Percentiles rank a stretch among this genome's conserved stretches.
phyloP scores from a whole-genome alignment of 1,140 invertebrate species.

The Euwallacea fornicatus region DNA sequence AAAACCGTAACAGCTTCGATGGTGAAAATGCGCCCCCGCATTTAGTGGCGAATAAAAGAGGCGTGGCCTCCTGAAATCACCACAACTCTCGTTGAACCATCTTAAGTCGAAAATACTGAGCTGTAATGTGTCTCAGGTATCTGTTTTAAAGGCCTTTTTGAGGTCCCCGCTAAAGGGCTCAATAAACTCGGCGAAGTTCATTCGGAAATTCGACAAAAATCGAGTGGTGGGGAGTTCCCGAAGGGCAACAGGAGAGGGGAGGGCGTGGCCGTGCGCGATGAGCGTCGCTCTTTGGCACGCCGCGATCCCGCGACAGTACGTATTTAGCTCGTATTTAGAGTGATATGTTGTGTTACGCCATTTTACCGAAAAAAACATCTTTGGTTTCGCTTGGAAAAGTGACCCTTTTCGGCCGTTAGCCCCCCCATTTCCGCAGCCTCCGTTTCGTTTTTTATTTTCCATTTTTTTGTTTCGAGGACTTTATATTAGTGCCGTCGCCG shows the following conservation, averaged over 20 bases:
- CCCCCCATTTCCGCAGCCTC: slow-evolving; percentile 1
- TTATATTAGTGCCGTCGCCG: not conserved
- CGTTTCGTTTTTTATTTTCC: slow-evolving; percentile 21
- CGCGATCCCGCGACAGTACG: slow-evolving; percentile 49
- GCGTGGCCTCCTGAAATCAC: too few species aligned
- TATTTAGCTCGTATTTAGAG: slow-evolving; percentile 55
- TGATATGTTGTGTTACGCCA: slow-evolving; percentile 56
- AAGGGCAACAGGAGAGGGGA: slow-evolving; percentile 34
- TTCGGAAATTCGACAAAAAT: slow-evolving; percentile 26
- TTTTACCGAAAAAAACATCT: slow-evolving; percentile 53
- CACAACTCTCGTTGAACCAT: too few species aligned
- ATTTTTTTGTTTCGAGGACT: not conserved
- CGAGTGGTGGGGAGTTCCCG: slow-evolving; percentile 17
- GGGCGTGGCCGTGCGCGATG: slow-evolving; percentile 39
- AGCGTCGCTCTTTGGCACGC: slow-evolving; percentile 28
- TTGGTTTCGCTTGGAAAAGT: slow-evolving; percentile 53
- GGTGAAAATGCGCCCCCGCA: too few species aligned
- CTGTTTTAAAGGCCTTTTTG: too few species aligned
- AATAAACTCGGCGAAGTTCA: slow-evolving; percentile 21
- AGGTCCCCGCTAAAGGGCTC: slow-evolving; percentile 12
- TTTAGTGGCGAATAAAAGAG: too few species aligned
- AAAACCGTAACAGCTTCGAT: too few species aligned
- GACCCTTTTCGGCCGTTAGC: slow-evolving; percentile 48
- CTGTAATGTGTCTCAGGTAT: too few species aligned
- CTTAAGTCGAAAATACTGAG: too few species aligned